Evolutionary conservation across 2,797 vertebrate species (phyloP), one percentile per base, ranked within the genome.

Genomic region (Apodemus agrarius): DNA sequence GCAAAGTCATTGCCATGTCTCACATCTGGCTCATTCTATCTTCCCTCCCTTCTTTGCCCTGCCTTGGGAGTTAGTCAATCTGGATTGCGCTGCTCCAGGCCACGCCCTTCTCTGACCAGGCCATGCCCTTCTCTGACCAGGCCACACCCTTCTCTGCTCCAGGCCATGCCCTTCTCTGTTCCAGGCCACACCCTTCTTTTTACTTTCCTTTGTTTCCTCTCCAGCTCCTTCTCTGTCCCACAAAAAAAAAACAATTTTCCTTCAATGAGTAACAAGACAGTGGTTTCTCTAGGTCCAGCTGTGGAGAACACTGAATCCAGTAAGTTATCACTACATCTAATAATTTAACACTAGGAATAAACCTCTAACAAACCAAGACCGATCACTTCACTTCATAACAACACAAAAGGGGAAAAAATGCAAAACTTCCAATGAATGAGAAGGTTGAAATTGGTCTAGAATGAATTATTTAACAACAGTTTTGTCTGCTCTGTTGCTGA

Each of bases 311-410:
- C 63, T 90, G 61, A 91, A 93, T 90, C 29, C 31, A 96, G 14
- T 82, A 89, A 94, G 54, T 79, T 52, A 75, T 72, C 72, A 92
- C 69, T 91, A 34, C 40, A 75, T 92, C 76, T 80, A 92, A 93
- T 94, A 95, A 80, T 89, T 22, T 57, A 59, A 92, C 88, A 26
- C 46, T 63, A 89, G 31, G 57, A 72, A 83, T 49, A 69, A 95
- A 76, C 79, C 29, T 88, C 57, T 92, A 89, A 85, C n/a, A 80
- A 86, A 31, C 5, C 26, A 82, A 90, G 54, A 91, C 11, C 31
- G 52, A 87, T 74, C 57, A 75, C 57, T 93, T 74, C 40, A 69
- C 57, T 93, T 95, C 26, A 86, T 95, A 89, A 65, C 13, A 24
- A 85, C 37, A 93, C n/a, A 65, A 78, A 76, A 89, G 43, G 46